Percentiles rank a stretch among this genome's conserved stretches.
Evolutionary conservation across 2,797 vertebrate genomes (phyloP).

Genomic region (Fistularia tabacaria): DNA sequence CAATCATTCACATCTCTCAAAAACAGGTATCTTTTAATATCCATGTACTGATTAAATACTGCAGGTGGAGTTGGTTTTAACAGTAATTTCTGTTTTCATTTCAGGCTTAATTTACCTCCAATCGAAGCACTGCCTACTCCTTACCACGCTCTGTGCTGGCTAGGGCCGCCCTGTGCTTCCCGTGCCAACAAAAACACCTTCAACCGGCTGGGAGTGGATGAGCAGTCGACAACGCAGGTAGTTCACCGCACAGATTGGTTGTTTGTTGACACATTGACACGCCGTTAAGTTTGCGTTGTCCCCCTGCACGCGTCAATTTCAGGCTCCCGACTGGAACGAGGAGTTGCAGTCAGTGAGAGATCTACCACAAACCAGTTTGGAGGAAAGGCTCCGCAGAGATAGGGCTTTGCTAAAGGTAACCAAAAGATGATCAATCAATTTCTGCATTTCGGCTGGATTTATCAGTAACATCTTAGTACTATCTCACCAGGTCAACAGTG

Average conservation of each 20-base stretch:
- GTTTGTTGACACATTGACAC: not conserved
- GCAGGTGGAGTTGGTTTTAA: not conserved
- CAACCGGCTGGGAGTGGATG: conserved; percentile 72
- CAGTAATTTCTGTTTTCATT: not conserved
- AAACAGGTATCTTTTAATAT: conserved; percentile 62
- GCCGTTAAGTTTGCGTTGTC: not conserved
- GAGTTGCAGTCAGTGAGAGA: conserved; percentile 77
- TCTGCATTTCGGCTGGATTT: not conserved
- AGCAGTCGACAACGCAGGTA: conserved; percentile 70
- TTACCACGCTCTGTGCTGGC: conserved; percentile 75
- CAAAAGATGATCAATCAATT: not conserved
- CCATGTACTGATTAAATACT: not conserved
- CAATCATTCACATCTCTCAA: conserved; percentile 61
- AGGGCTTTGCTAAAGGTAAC: conserved; percentile 74
- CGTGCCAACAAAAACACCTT: conserved; percentile 72
- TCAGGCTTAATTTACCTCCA: conserved; percentile 56
- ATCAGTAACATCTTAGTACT: no score
- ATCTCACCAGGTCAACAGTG: conserved; percentile 72
- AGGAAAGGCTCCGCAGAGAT: conserved; percentile 76
- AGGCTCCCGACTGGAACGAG: conserved; percentile 82
- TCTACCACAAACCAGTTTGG: conserved; percentile 68
- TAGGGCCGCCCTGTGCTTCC: conserved; percentile 67
- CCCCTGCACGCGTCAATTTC: not conserved
- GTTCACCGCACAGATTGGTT: not conserved
- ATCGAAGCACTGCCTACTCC: conserved; percentile 69